phyloP scores from a whole-genome alignment of 1,140 invertebrate genomes.

The Sitophilus oryzae region DNA sequence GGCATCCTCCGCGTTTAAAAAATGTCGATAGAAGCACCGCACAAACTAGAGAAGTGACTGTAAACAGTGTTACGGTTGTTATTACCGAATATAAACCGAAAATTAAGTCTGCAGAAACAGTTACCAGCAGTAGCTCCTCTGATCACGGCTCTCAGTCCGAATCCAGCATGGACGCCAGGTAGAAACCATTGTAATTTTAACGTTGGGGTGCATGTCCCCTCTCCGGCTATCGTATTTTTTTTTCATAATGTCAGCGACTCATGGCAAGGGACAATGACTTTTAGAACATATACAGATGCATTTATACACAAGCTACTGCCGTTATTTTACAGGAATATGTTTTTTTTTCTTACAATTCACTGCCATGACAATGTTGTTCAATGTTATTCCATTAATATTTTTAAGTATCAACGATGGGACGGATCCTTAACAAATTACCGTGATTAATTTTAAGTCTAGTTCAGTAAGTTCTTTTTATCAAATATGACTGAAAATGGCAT shows the following conservation, averaged over 20 bases:
- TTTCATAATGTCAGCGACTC: conserved; percentile 26
- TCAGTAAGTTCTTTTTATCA: too few species aligned
- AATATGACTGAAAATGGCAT: too few species aligned
- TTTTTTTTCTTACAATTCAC: conserved; percentile 1
- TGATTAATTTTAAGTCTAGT: too few species aligned
- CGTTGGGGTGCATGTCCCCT: not conserved
- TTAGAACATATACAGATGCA: conserved; percentile 1
- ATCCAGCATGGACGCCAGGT: conserved; percentile 55
- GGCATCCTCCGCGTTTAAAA: conserved; percentile 73
- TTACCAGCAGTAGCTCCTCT: conserved; percentile 54
- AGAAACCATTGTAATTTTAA: conserved; percentile 18
- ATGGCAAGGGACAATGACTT: conserved; percentile 15
- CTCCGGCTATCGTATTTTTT: too few species aligned
- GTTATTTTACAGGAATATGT: not conserved
- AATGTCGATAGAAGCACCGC: conserved; percentile 84
- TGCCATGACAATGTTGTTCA: conserved; percentile 7
- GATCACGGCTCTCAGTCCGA: conserved; percentile 59
- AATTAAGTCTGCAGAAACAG: conserved; percentile 53
- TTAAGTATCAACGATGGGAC: not conserved
- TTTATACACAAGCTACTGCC: not conserved
- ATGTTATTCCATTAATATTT: not conserved
- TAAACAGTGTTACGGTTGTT: conserved; percentile 92
- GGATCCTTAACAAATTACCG: not conserved
- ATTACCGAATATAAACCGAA: conserved; percentile 96
- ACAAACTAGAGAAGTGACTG: conserved; percentile 87